These are phyloP conservation scores for Taphrorychus bicolor DNA, from an alignment of 2,888 invertebrate species.

Conservation along the genomic window DNA sequence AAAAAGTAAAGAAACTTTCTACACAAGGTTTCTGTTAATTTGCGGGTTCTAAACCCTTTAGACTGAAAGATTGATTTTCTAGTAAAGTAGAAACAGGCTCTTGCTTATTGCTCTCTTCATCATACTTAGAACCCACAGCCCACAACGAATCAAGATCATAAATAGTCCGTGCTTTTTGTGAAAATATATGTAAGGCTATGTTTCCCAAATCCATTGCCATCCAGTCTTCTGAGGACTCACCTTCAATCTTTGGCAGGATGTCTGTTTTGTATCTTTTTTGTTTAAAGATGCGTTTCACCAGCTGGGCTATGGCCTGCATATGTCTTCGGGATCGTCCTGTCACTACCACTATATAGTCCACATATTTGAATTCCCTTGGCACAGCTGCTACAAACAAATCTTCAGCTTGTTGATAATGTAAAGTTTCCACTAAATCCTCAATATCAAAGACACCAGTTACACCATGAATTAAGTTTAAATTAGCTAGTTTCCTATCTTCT, in stretches of 20 bases:
- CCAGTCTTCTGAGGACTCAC: slow-evolving; percentile 80
- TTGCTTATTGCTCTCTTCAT: slow-evolving; percentile 69
- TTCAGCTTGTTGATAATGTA: slow-evolving; percentile 78
- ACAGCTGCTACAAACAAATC: slow-evolving; percentile 84
- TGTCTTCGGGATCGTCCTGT: slow-evolving; percentile 78
- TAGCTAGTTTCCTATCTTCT: slow-evolving; percentile 65
- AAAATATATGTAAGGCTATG: slow-evolving; percentile 89
- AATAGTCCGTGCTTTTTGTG: slow-evolving; percentile 68
- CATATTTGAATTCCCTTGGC: slow-evolving; percentile 77
- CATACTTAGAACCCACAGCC: slow-evolving; percentile 85
- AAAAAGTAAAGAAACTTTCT: no score
- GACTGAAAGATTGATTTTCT: slow-evolving; percentile 70
- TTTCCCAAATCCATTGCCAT: slow-evolving; percentile 94
- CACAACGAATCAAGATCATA: slow-evolving; percentile 93
- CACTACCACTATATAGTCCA: slow-evolving; percentile 84
- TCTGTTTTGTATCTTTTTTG: slow-evolving; percentile 70
- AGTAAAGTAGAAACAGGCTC: slow-evolving; percentile 70
- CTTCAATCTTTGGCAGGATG: slow-evolving; percentile 77
- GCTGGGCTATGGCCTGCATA: slow-evolving; percentile 75
- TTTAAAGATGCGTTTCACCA: slow-evolving; percentile 79
- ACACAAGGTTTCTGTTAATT: slow-evolving; percentile 10
- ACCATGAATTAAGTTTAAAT: slow-evolving; percentile 70
- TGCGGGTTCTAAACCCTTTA: slow-evolving; percentile 70
- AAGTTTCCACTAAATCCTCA: slow-evolving; percentile 79
- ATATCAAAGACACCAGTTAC: slow-evolving; percentile 85